Base-by-base conservation (phyloP, 2,797 vertebrate genomes). In the Kryptolebias ocellatus region DNA sequence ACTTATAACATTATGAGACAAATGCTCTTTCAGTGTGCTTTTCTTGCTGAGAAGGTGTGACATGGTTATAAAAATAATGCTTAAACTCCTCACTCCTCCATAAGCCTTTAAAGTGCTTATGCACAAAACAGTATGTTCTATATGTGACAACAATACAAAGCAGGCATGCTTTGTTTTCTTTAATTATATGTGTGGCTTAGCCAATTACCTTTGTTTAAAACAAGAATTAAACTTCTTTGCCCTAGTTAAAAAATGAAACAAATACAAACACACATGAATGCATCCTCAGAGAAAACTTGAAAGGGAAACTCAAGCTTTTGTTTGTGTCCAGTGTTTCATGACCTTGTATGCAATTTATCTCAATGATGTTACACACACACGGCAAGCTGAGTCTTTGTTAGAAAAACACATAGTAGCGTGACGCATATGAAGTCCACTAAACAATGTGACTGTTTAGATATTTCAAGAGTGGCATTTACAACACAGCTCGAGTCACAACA, bases 401-500 rank as follows among this genome's bases (percentile, higher is more conserved):
- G 66, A 64, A 78, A 69, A 37, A 7, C 50, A 59, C 72, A 70
- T 60, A 62, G 72, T 17, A 31, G 84, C 65, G 4, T 81, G 78
- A 87, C 54, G 53, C 62, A 63, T 53, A 55, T 49, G 45, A 55
- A 63, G n/a, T 17, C 37, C 29, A 52, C 45, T 50, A 7, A 77
- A 85, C 82, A 88, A 83, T 86, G 70, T 64, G 45, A 60, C 11
- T 50, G 60, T 78, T 37, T 58, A 54, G 74, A 77, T 56, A 61
- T 81, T 88, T 81, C 79, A 81, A 65, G 56, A 55, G 51, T 69
- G 75, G 79, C 81, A 83, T 89, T 87, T 82, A 78, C 29, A 5
- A 45, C 53, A 53, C 37, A 18, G 61, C 62, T 60, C 28, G 4
- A 42, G 39, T 42, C 39, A 69, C 31, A 54, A 68, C 74, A 80